Conservation (phyloP, 1,140 invertebrate genomes). For the Drosophila pachea region DNA sequence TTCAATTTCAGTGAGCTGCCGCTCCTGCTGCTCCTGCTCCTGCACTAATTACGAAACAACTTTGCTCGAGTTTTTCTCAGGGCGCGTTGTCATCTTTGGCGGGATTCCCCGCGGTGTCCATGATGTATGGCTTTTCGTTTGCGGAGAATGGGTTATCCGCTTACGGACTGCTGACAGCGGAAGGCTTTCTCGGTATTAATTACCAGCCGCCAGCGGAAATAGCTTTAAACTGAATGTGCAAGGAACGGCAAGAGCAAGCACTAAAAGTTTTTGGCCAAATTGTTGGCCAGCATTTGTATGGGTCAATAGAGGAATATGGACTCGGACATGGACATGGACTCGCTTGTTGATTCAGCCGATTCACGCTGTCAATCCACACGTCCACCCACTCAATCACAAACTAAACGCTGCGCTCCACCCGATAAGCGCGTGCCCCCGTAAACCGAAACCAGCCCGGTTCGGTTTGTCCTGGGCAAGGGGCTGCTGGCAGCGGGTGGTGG, state of each 20-base stretch:
- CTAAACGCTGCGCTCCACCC: constrained; percentile 65
- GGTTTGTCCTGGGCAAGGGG: no score
- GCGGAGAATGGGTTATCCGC: constrained; percentile 24
- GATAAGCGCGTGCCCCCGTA: constrained; percentile 70
- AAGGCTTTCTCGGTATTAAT: constrained; percentile 64
- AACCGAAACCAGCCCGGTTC: constrained; percentile 32
- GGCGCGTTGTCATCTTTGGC: constrained; percentile 54
- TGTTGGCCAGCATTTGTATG: not conserved
- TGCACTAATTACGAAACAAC: constrained; percentile 76
- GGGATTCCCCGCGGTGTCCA: constrained; percentile 66
- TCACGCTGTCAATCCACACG: constrained; percentile 77
- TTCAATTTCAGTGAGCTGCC: constrained; percentile 65
- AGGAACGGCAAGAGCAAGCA: no score
- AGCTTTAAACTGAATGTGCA: constrained; percentile 56
- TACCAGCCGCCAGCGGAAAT: constrained; percentile 33
- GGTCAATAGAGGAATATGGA: not conserved
- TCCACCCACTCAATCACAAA: constrained; percentile 77
- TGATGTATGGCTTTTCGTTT: constrained; percentile 71
- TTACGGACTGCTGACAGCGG: constrained; percentile 53
- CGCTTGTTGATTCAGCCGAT: constrained; percentile 73
- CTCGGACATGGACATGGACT: constrained; percentile 15
- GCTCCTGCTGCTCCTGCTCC: constrained; percentile 21
- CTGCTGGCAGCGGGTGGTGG: no score
- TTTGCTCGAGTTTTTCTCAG: constrained; percentile 53
- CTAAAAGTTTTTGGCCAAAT: constrained; percentile 1